These are phyloP conservation scores for Agonum fuliginosum DNA, from an alignment of 2,888 invertebrate species.

Conservation along the genomic window DNA sequence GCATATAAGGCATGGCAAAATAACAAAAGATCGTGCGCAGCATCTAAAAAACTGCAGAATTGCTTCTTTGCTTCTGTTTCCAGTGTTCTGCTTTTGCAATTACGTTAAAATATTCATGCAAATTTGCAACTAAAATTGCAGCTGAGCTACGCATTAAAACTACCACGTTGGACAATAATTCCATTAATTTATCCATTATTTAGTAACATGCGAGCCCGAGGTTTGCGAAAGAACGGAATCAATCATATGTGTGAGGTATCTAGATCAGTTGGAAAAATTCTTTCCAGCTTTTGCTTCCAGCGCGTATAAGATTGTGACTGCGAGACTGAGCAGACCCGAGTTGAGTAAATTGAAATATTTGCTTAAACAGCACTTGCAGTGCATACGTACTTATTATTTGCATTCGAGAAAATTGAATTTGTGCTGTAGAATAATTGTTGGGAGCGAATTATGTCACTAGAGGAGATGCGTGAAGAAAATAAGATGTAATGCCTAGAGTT, in stretches of 20 bases:
- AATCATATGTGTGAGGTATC: slow-evolving; percentile 33
- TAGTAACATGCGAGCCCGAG: slow-evolving; percentile 13
- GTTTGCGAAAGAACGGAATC: not conserved
- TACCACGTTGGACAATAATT: slow-evolving; percentile 43
- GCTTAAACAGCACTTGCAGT: slow-evolving; percentile 48
- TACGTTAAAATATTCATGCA: slow-evolving; percentile 37
- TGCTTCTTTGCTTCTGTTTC: slow-evolving; percentile 9
- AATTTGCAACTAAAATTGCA: slow-evolving; percentile 47
- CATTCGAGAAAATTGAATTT: slow-evolving; percentile 36
- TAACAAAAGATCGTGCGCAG: slow-evolving; percentile 32
- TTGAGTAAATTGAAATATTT: slow-evolving; percentile 44
- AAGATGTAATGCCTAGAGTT: no score
- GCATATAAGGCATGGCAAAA: not conserved
- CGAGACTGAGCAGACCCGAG: not conserved
- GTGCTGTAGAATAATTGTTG: slow-evolving; percentile 10
- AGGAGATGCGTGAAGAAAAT: no score
- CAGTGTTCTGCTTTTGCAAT: slow-evolving; percentile 13
- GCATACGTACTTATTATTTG: slow-evolving; percentile 42
- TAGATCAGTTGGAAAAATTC: slow-evolving; percentile 28
- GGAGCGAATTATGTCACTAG: slow-evolving; percentile 4
- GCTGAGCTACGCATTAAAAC: slow-evolving; percentile 35
- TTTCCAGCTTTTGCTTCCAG: no score
- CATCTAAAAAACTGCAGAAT: slow-evolving; percentile 11
- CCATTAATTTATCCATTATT: slow-evolving; percentile 45
- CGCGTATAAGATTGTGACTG: not conserved